Evolutionary conservation across 2,888 invertebrate species (phyloP).

Genomic region (Dysmachus trigonus): DNA sequence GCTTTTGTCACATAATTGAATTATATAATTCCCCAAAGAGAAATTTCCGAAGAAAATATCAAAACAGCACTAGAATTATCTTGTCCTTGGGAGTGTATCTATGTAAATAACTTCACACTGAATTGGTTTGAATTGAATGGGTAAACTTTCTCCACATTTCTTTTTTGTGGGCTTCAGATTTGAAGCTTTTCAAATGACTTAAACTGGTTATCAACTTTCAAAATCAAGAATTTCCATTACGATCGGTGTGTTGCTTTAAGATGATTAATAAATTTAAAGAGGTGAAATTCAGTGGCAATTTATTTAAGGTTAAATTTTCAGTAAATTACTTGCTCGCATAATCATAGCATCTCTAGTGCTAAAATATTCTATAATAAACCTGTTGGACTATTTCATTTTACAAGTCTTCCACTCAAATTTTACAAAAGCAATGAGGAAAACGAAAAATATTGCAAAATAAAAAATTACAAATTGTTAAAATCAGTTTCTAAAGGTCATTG

Average conservation of each 20-base stretch:
- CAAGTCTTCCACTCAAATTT: background rate
- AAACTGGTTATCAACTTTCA: background rate
- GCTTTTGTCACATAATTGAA: background rate
- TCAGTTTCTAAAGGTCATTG: background rate
- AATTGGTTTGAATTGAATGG: background rate
- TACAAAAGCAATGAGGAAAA: background rate
- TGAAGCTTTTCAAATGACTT: background rate
- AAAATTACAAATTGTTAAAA: background rate
- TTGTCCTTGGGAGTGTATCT: background rate
- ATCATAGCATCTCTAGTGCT: no score
- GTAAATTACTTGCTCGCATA: no score
- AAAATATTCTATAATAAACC: background rate
- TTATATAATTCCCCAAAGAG: background rate
- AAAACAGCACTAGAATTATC: background rate
- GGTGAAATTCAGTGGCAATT: background rate
- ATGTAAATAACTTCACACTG: background rate
- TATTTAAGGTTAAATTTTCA: background rate
- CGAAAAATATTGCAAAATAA: background rate
- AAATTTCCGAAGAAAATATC: background rate
- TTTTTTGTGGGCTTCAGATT: background rate
- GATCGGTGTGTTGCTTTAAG: background rate
- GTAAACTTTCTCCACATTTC: background rate
- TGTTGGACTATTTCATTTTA: background rate
- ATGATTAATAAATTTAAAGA: background rate
- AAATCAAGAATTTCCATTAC: background rate